These are phyloP conservation scores for Tipula helvola DNA, from an alignment of 2,888 invertebrate species.

Conservation along the genomic window DNA sequence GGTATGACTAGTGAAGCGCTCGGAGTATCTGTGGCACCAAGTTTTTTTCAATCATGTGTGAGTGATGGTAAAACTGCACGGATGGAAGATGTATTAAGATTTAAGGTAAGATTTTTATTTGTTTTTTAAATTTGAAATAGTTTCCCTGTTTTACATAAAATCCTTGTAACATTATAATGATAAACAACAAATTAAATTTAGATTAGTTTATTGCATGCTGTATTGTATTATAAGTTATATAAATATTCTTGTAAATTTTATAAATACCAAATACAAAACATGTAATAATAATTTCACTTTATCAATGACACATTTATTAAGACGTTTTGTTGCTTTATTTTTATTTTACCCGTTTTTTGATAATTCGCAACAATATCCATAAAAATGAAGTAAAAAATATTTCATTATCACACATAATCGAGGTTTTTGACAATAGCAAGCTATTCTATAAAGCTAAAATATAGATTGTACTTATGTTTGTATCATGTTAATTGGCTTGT, in stretches of 20 bases:
- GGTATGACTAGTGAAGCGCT: slow-evolving; percentile 93
- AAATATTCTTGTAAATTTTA: background rate
- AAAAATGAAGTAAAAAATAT: background rate
- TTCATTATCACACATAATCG: background rate
- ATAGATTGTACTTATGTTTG: background rate
- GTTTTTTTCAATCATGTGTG: slow-evolving; percentile 92
- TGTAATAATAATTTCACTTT: background rate
- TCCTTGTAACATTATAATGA: background rate
- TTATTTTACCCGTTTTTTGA: background rate
- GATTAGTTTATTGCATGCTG: background rate
- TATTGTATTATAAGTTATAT: background rate
- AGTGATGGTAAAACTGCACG: slow-evolving; percentile 89
- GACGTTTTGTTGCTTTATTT: background rate
- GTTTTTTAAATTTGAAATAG: background rate
- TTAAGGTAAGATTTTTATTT: slow-evolving; percentile 53
- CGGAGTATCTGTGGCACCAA: slow-evolving; percentile 90
- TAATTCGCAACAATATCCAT: background rate
- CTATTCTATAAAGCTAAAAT: background rate
- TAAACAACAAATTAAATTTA: background rate
- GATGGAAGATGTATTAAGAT: slow-evolving; percentile 90
- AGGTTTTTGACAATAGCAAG: background rate
- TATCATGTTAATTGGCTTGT: background rate
- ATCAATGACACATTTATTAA: background rate
- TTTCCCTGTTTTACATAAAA: background rate
- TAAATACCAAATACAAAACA: background rate